Evolutionary conservation across 1,140 invertebrate species (phyloP), one percentile per base, ranked within the genome.

Genomic region (Berghia stephanieae): DNA sequence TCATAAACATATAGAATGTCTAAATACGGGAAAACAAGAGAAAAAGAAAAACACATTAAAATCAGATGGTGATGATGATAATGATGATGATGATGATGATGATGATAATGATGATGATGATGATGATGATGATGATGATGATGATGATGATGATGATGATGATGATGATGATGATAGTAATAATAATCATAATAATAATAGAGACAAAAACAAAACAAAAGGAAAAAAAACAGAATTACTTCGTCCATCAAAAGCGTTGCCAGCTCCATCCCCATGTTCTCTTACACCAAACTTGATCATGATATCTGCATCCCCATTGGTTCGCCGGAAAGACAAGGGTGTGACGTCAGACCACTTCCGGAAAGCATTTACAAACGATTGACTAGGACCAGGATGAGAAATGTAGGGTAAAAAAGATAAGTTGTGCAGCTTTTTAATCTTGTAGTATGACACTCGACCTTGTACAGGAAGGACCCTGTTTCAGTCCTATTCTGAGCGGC

Each of bases 221-320:
- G n/a, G n/a, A 67, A n/a, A 40, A 70, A n/a, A 49, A n/a, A 21
- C 38, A 43, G 55, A 46, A 57, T 73, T 46, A 85, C 84, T 81
- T 76, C 44, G 78, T 2, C 84, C 82, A 36, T 85, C 84, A 76
- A 85, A 85, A 10, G 84, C 78, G 52, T 79, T 82, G 27, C 60
- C 67, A 55, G 63, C 42, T 2, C 82, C 83, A 72, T 85, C 84
- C 3, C 80, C 80, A 68, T 85, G 84, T 31, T 81, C 74, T 1
- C 79, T 27, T 0, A 75, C 63, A 6, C 70, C 78, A 71, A 79
- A 85, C 38, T 49, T 69, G 34, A 85, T 83, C 0, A 79, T 57
- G 71, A 85, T 85, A 60, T 84, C 83, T 5, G 83, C 80, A 31
- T 71, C 55, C 16, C 75, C 40, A 6, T 21, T 38, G 0, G 76